Conservation (phyloP, 2,888 invertebrate genomes). For the Tuta absoluta region DNA sequence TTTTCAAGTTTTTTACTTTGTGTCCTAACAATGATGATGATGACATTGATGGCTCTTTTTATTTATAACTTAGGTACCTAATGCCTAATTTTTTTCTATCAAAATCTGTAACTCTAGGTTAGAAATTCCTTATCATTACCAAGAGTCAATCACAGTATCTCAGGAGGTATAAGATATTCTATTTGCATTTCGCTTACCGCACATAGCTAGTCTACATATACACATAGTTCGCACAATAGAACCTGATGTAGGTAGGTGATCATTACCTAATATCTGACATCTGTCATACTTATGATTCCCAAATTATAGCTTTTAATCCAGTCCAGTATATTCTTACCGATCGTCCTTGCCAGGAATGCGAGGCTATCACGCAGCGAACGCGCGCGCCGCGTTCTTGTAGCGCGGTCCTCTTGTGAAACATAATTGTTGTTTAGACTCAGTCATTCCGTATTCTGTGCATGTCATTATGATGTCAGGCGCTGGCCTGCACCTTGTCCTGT, state of each 20-base stretch:
- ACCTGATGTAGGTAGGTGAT: slow-evolving; percentile 19
- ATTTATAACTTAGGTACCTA: no score
- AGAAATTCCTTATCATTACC: no score
- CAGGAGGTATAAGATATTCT: no score
- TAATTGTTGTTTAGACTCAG: slow-evolving; percentile 60
- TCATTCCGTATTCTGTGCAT: slow-evolving; percentile 68
- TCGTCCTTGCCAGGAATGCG: slow-evolving; percentile 81
- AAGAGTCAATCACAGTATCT: no score
- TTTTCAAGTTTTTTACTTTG: no score
- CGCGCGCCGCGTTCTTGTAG: slow-evolving; percentile 64
- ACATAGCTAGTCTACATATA: no score
- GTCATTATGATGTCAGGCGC: slow-evolving; percentile 59
- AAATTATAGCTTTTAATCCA: slow-evolving; percentile 32
- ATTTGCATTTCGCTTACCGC: no score
- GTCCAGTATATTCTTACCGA: slow-evolving; percentile 53
- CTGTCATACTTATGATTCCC: slow-evolving; percentile 37
- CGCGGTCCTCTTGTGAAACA: slow-evolving; percentile 69
- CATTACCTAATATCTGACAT: slow-evolving; percentile 33
- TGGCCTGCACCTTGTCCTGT: slow-evolving; percentile 52
- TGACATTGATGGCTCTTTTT: no score
- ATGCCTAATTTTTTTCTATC: no score
- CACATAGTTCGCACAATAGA: slow-evolving; percentile 10
- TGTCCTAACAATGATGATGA: no score
- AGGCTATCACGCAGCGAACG: slow-evolving; percentile 73
- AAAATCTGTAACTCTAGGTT: no score